Evolutionary conservation across 2,888 invertebrate genomes (phyloP), one percentile per base, ranked within the genome.

Genomic region (Drosophila sordidula): DNA sequence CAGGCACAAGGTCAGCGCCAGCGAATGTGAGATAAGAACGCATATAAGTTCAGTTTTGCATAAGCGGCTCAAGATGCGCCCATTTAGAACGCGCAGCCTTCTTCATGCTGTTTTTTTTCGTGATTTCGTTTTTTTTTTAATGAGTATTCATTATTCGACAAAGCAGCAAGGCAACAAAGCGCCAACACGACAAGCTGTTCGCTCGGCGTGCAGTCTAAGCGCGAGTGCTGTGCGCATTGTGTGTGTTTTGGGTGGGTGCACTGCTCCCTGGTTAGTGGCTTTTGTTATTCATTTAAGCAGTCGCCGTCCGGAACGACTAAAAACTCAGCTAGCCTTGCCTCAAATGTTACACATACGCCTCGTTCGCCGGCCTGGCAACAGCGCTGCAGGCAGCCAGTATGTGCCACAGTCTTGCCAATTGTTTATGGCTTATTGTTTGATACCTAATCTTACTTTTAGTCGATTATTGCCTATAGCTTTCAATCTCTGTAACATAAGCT

Each of bases 311-410:
- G 67, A 59, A 34, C 46, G 34, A 45, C 56, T 18, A 56, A 69
- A 47, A 68, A 64, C 70, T 38, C 47, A 64, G 59, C 70, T 50
- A 52, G 58, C 54, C 46, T 41, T 46, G 70, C 54, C 51, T 49
- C 67, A 71, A 75, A 71, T 77, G 74, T 85, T 75, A 75, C 75
- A 65, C 81, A 84, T 75, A 80, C 81, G 81, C 69, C 75, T 61
- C 67, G 80, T 76, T 80, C 46, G 69, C 61, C 70, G 36, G 34
- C 29, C 47, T 50, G 38, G 6, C 16, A 11, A 34, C 14, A 50
- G 50, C 32, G 26, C 26, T 16, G 39, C 50, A n/a, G 5, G 9
- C 44, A 59, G 45, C 22, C 45, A 38, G 42, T 11, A 22, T 22
- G 11, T 44, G 42, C 12, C 32, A 6, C 26, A 51, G 18, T 42